Percentiles rank a stretch among this genome's conserved stretches.
These are phyloP conservation scores for Egretta garzetta DNA, from an alignment of 2,113 vertebrate genomes.

Conservation along the genomic window DNA sequence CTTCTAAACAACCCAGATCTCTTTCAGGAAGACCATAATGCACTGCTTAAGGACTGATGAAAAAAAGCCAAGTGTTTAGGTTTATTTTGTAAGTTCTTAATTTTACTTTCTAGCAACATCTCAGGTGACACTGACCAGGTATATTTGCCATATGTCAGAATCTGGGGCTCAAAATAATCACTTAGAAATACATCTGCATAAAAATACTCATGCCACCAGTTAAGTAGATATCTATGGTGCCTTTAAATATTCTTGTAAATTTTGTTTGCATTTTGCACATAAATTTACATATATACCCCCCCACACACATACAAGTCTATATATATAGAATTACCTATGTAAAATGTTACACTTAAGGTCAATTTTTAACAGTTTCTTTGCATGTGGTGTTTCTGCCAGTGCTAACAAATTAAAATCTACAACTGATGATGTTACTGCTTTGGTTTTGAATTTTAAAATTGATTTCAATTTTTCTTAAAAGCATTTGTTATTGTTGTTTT, in stretches of 20 bases:
- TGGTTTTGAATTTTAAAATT: neutral
- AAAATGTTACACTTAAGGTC: neutral
- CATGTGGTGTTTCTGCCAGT: neutral
- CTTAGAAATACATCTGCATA: neutral
- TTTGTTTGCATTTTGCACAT: neutral
- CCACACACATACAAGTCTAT: accelerated
- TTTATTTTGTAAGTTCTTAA: neutral
- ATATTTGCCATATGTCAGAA: neutral
- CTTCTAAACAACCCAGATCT: neutral
- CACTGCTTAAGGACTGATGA: neutral
- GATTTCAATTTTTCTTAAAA: neutral
- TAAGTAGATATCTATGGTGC: neutral
- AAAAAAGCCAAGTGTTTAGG: neutral
- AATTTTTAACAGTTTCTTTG: neutral
- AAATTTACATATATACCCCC: neutral
- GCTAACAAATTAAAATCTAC: neutral
- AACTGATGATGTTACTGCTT: neutral
- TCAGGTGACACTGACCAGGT: neutral
- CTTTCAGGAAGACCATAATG: neutral
- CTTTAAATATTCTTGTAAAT: neutral
- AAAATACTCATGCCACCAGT: neutral
- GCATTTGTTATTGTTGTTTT: neutral
- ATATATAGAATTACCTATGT: neutral
- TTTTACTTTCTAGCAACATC: neutral
- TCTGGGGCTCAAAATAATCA: neutral